phyloP scores from a whole-genome alignment of 2,888 invertebrate species.

The Calliphora vomitoria region DNA sequence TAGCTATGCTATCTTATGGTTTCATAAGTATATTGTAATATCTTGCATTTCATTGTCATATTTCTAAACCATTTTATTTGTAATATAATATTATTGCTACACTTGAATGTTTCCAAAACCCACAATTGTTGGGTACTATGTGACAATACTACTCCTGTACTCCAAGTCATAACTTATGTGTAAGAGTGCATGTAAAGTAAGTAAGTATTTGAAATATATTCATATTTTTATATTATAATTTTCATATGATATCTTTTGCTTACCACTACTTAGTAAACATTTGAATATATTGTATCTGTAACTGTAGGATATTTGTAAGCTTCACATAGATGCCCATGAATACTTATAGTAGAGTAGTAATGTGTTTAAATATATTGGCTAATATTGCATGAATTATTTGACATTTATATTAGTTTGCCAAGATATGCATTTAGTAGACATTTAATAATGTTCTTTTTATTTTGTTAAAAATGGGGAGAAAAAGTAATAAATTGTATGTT shows the following conservation, averaged over 20 bases:
- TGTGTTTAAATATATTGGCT: constrained; percentile 31
- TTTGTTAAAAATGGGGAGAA: background rate
- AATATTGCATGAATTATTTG: constrained; percentile 72
- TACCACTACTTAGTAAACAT: constrained; percentile 5
- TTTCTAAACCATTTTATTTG: constrained; percentile 8
- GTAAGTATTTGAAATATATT: constrained; percentile 51
- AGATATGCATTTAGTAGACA: constrained; percentile 38
- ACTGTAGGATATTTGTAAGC: too few relatives aligned
- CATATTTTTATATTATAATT: constrained; percentile 14
- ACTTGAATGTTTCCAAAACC: background rate
- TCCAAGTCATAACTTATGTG: constrained; percentile 16
- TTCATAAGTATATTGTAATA: constrained; percentile 3
- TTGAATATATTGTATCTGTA: too few relatives aligned
- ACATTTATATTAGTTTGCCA: constrained; percentile 71
- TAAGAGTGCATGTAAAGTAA: background rate
- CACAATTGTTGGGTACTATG: background rate
- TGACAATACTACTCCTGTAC: constrained; percentile 2
- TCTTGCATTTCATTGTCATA: constrained; percentile 35
- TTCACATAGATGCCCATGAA: too few relatives aligned
- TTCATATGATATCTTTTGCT: constrained; percentile 34
- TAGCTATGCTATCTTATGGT: background rate
- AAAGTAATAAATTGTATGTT: background rate
- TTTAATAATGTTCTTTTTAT: constrained; percentile 43
- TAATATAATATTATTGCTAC: constrained; percentile 37
- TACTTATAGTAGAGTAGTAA: background rate